phyloP scores from a whole-genome alignment of 2,113 vertebrate species.

The Crypturellus undulatus region DNA sequence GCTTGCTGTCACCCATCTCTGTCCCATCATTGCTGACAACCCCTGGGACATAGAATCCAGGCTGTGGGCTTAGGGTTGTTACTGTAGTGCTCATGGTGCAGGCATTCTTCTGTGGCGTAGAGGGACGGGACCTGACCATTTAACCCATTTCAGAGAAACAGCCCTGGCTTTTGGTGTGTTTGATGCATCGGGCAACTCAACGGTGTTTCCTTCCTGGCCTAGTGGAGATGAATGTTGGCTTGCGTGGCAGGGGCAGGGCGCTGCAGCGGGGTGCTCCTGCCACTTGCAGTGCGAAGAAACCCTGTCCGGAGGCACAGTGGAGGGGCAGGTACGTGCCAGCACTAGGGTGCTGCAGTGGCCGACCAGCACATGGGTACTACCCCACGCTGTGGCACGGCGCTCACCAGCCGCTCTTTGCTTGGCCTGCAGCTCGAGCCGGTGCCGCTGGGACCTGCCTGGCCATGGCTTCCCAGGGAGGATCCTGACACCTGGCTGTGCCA shows the following conservation, averaged over 20 bases:
- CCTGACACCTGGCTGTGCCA: no score
- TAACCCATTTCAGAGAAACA: background rate
- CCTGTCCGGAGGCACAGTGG: background rate
- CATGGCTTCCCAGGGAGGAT: no score
- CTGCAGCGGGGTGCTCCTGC: background rate
- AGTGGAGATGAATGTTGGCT: background rate
- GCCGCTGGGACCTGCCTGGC: no score
- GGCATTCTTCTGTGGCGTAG: background rate
- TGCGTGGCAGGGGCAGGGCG: background rate
- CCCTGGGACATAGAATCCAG: background rate
- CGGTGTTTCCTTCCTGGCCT: background rate
- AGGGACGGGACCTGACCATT: background rate
- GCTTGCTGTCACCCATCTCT: background rate
- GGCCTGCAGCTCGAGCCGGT: no score
- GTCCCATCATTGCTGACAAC: background rate
- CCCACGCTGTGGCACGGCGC: no score
- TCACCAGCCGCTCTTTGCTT: no score
- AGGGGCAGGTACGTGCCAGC: no score
- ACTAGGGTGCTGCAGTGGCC: no score
- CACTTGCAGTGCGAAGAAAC: background rate
- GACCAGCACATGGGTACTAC: no score
- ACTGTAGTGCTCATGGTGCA: background rate
- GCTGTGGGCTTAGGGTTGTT: background rate
- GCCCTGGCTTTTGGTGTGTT: background rate
- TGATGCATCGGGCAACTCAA: background rate